A percentile compares a stretch with the other conserved stretches of the same genome.
Evolutionary conservation across 2,888 invertebrate genomes (phyloP).

Genomic region (Petrophora chlorosata): DNA sequence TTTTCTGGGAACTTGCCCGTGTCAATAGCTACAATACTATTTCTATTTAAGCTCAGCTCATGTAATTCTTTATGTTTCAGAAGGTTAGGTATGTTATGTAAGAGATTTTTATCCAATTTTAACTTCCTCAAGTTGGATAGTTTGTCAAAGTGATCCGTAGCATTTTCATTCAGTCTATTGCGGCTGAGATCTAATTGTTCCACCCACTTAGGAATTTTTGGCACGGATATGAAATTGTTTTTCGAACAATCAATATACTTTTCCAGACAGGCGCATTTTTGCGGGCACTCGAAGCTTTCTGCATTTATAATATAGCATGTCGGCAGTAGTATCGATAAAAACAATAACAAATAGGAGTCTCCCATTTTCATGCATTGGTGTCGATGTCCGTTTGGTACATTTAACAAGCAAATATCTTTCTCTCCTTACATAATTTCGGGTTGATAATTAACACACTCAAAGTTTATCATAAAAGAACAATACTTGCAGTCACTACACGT

Average conservation of each 20-base stretch:
- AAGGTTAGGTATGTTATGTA: slow-evolving; percentile 83
- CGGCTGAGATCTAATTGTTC: slow-evolving; percentile 87
- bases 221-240: slow-evolving; percentile 87
- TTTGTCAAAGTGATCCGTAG: slow-evolving; percentile 63
- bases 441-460: slow-evolving; percentile 44
- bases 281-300: slow-evolving; percentile 84
- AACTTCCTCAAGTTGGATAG: slow-evolving; percentile 63
- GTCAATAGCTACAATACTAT: slow-evolving; percentile 83
- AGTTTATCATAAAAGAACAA: slow-evolving; percentile 49
- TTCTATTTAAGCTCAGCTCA: slow-evolving; percentile 86
- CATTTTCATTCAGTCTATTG: slow-evolving; percentile 73
- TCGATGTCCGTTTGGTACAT: slow-evolving; percentile 64
- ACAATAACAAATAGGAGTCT: slow-evolving; percentile 75
- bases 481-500: slow-evolving; percentile 52
- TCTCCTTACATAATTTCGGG: slow-evolving; percentile 73
- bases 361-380: slow-evolving; percentile 79
- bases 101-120: slow-evolving; percentile 83
- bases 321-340: slow-evolving; percentile 60
- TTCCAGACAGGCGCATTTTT: slow-evolving; percentile 88
- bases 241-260: slow-evolving; percentile 90
- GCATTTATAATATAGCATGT: slow-evolving; percentile 58
- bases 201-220: slow-evolving; percentile 90
- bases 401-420: slow-evolving; percentile 51
- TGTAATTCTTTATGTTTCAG: slow-evolving; percentile 78
- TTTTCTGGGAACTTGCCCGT: slow-evolving; percentile 84